A percentile compares a stretch with the other conserved stretches of the same genome.
These are phyloP conservation scores for Buphagus erythrorhynchus DNA, from an alignment of 2,797 vertebrate species.

Conservation along the genomic window DNA sequence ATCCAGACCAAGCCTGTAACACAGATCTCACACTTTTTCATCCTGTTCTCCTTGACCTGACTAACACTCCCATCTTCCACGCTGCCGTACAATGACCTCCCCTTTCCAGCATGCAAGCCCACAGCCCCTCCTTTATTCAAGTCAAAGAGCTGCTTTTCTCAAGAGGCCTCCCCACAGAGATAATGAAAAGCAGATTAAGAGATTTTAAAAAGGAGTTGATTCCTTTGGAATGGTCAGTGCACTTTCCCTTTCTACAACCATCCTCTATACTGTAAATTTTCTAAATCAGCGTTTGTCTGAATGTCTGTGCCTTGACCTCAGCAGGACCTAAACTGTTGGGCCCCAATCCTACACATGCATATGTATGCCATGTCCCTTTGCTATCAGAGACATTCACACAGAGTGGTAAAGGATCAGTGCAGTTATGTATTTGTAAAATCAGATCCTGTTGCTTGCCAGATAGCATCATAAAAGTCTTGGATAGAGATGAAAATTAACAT, in stretches of 20 bases:
- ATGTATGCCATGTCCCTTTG: neutral
- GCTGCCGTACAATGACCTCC: conserved; percentile 38
- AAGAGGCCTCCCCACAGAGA: conserved; percentile 70
- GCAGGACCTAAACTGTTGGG: conserved; percentile 14
- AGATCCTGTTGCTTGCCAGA: neutral
- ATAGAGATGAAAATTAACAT: neutral
- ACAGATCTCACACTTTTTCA: conserved; percentile 50
- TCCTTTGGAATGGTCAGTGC: conserved; percentile 53
- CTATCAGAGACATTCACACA: neutral
- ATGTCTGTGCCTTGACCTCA: conserved; percentile 40
- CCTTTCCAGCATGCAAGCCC: conserved; percentile 40
- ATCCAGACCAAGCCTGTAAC: conserved; percentile 13
- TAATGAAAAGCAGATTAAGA: conserved; percentile 73
- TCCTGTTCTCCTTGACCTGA: conserved; percentile 54
- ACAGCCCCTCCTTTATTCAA: conserved; percentile 62
- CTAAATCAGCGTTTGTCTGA: conserved; percentile 38
- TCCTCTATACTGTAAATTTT: conserved; percentile 64
- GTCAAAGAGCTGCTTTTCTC: conserved; percentile 68
- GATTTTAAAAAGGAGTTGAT: conserved; percentile 57
- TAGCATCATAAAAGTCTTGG: neutral
- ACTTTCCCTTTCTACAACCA: conserved; percentile 60
- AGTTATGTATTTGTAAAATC: neutral
- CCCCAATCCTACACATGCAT: conserved; percentile 10
- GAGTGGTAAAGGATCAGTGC: neutral
- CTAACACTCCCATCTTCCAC: neutral